Conservation (phyloP, 2,888 invertebrate genomes). For the Diaphora mendica region DNA sequence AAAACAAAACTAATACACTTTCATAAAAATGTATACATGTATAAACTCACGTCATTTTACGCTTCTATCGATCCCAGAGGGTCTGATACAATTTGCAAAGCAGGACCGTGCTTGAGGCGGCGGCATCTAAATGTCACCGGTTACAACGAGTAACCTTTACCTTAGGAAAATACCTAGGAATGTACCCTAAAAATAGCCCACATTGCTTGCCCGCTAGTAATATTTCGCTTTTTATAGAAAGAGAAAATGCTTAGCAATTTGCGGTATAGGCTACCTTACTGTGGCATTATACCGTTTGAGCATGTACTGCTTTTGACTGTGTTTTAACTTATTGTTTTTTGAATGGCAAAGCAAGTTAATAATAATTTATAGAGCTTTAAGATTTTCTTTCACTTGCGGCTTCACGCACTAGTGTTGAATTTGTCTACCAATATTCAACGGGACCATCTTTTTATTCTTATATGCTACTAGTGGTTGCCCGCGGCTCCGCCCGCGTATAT, state of each 20-base stretch:
- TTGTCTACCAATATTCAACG: too few species aligned
- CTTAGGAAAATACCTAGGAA: conserved; percentile 25
- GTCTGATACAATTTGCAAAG: conserved; percentile 37
- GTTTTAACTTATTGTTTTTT: not conserved
- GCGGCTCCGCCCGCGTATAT: too few species aligned
- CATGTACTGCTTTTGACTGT: not conserved
- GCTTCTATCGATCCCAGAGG: conserved; percentile 34
- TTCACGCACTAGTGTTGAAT: too few species aligned
- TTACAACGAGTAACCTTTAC: conserved; percentile 42
- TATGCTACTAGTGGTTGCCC: too few species aligned
- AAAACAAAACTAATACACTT: not conserved
- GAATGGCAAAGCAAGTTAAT: too few species aligned
- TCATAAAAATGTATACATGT: not conserved
- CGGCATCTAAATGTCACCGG: conserved; percentile 42
- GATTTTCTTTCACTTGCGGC: too few species aligned
- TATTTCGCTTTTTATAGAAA: conserved; percentile 10
- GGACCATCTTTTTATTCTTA: too few species aligned
- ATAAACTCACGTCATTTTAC: conserved; percentile 21
- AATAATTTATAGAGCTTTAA: too few species aligned
- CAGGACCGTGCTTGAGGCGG: conserved; percentile 22
- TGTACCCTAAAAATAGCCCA: conserved; percentile 10
- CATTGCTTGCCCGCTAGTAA: not conserved
- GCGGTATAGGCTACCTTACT: conserved; percentile 3
- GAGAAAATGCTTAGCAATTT: conserved; percentile 9
- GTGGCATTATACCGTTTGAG: not conserved